Conservation (phyloP, 2,113 vertebrate species). For the Glareola pratincola region DNA sequence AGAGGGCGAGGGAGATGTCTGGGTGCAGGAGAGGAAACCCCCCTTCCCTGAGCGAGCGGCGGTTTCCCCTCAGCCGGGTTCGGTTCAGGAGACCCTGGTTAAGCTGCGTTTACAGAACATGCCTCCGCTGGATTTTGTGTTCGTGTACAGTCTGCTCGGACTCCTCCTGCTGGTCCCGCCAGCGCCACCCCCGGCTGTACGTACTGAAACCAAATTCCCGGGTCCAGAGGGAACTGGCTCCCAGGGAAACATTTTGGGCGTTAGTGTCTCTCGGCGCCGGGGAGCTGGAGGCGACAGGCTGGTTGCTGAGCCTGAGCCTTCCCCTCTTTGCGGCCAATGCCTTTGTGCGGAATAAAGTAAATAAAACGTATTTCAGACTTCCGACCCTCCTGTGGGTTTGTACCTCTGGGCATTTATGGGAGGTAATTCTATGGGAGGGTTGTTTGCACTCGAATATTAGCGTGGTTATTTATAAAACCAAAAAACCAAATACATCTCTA, state of each 20-base stretch:
- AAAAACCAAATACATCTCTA: not conserved
- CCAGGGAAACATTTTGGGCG: not conserved
- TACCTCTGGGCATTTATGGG: not conserved
- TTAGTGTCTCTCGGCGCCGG: not conserved
- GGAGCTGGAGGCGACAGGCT: not conserved
- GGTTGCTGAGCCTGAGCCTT: not conserved
- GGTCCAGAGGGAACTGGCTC: not conserved
- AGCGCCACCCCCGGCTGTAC: not conserved
- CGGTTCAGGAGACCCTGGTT: fast-evolving
- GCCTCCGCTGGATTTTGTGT: not conserved
- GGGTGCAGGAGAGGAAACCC: not conserved
- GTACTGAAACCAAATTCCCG: not conserved
- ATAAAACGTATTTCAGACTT: not conserved
- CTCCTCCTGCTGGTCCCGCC: not conserved
- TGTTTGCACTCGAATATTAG: not conserved
- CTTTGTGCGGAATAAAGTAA: not conserved
- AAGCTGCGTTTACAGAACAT: fast-evolving
- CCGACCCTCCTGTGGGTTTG: not conserved
- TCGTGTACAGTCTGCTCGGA: not conserved
- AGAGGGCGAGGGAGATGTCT: fast-evolving
- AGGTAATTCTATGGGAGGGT: not conserved
- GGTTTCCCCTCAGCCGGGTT: fast-evolving
- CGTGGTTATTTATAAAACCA: not conserved
- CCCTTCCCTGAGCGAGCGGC: fast-evolving
- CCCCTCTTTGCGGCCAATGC: not conserved